Evolutionary conservation across 2,113 vertebrate species (phyloP), one percentile per base, ranked within the genome.

Genomic region (Mugil cephalus): DNA sequence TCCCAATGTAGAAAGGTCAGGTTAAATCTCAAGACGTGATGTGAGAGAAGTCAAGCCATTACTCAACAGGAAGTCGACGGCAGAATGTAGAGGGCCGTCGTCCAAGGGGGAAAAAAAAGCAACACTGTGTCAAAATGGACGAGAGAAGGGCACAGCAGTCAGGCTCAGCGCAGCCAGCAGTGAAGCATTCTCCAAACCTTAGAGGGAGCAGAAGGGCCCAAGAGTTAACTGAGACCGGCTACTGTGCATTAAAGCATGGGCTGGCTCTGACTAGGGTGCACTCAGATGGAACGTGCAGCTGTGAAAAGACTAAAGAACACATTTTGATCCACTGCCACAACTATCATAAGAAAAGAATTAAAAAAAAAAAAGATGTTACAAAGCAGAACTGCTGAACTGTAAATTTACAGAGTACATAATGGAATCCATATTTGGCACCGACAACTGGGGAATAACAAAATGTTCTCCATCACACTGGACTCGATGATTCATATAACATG

Each of bases 401-500:
- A 17, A n/a, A 38, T 63, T 48, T 14, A 38, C 45, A 48, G 45
- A 46, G 21, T 24, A 39, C 18, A 35, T 46, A 8, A 36, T 12
- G 52, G 39, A 63, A 39, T 47, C 17, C 50, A 72, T 14, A 63
- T 54, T 63, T 36, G 42, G 50, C 50, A 36, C 17, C 34, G 24
- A 34, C 30, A 24, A 5, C n/a, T 1, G 1, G 19, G 34, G 51
- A 63, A 73, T 42, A 64, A 35, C 35, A 54, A 14, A 10, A 73
- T 63, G 17, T 63, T 63, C 50, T 54, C 69, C 17, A 36, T 63
- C 19, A 46, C 42, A 53, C 10, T 40, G 34, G 38, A 34, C 36
- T 65, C 62, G 39, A 21, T 53, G 51, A 34, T 6, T 63, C 51
- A 52, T 61, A 52, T 61, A 15, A 10, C 60, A n/a, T 63, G 18